A percentile compares a stretch with the other conserved stretches of the same genome.
Conservation (phyloP, 2,888 invertebrate species). For the Pachliopta kotzebuea region DNA sequence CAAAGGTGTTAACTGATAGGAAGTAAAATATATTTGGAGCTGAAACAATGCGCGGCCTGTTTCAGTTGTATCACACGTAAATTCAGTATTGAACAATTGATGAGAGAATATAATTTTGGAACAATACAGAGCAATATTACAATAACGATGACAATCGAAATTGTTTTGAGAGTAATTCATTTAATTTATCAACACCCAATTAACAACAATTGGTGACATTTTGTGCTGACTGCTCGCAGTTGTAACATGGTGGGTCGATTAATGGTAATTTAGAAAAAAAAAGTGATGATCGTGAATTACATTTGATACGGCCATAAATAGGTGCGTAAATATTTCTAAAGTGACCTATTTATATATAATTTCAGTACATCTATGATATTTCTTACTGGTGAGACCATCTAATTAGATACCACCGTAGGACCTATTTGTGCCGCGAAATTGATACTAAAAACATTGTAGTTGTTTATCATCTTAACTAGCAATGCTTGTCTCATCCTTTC, state of each 20-base stretch:
- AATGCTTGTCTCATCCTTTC: too few relatives aligned
- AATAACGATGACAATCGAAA: constrained; percentile 6
- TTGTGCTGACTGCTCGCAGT: background rate
- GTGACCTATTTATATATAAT: background rate
- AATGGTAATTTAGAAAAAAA: constrained; percentile 1
- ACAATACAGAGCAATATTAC: constrained; percentile 21
- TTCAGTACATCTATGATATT: too few relatives aligned
- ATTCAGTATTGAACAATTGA: constrained; percentile 18
- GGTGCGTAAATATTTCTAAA: constrained; percentile 11
- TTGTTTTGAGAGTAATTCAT: constrained; percentile 20
- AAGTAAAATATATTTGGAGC: too few relatives aligned
- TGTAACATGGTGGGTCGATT: constrained; percentile 16
- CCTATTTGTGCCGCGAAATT: too few relatives aligned
- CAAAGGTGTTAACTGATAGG: too few relatives aligned
- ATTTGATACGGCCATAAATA: constrained; percentile 7
- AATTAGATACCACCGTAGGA: too few relatives aligned
- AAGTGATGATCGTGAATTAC: constrained; percentile 5
- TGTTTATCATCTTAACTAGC: too few relatives aligned
- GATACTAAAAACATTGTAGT: too few relatives aligned
- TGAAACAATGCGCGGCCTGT: background rate
- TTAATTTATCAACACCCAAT: constrained; percentile 24
- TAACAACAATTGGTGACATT: constrained; percentile 26
- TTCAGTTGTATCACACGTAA: background rate
- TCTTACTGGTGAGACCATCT: too few relatives aligned
- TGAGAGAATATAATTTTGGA: constrained; percentile 15